phyloP scores from a whole-genome alignment of 2,113 vertebrate genomes.

The Taurulus bubalis region DNA sequence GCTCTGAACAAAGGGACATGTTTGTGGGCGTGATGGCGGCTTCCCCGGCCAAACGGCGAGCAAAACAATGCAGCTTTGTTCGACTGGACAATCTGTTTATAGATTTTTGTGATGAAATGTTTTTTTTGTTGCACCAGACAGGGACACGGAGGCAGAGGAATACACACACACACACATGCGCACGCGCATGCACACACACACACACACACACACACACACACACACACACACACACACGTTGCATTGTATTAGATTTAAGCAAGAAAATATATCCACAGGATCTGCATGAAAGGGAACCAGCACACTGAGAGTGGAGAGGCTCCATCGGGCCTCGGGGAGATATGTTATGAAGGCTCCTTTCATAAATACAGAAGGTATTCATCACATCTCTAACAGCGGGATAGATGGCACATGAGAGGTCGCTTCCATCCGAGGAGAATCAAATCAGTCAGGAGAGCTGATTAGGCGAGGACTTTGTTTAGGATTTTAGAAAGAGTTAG shows the following conservation, averaged over 20 bases:
- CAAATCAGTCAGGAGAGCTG: conserved; percentile 1
- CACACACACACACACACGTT: too few species aligned
- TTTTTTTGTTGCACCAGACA: neutral
- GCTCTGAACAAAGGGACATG: neutral
- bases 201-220: too few species aligned
- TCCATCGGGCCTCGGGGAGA: conserved; percentile 25
- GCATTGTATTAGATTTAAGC: neutral
- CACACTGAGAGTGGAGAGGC: neutral
- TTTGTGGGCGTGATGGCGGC: neutral
- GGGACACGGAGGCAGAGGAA: neutral
- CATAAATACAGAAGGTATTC: conserved; percentile 31
- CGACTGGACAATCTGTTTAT: conserved; percentile 21
- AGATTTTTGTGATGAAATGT: neutral
- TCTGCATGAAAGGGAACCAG: neutral
- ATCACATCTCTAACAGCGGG: neutral
- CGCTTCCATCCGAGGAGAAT: conserved; percentile 7
- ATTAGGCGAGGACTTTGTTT: conserved; percentile 13
- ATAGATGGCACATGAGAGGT: conserved; percentile 24
- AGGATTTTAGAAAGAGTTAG: neutral
- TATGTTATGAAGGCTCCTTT: conserved; percentile 10
- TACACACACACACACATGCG: neutral
- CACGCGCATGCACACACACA: too few species aligned
- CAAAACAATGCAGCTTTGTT: conserved; percentile 37
- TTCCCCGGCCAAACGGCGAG: neutral
- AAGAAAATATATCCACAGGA: neutral